Evolutionary conservation across 2,797 vertebrate genomes (phyloP).

Genomic region (Leucoraja ocellata): DNA sequence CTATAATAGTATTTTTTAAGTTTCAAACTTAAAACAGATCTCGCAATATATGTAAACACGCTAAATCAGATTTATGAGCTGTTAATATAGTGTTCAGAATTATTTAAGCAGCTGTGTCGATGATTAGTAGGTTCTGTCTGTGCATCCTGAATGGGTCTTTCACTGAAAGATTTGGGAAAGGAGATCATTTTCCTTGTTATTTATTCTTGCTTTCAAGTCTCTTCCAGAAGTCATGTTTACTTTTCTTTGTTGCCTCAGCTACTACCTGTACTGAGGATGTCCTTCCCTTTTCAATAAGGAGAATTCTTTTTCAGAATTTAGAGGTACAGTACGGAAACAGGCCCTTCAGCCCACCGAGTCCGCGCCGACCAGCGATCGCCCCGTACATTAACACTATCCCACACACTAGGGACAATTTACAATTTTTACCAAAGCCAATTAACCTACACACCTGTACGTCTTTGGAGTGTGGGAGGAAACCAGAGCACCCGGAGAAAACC

Average conservation of each 20-base stretch:
- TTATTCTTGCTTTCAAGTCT: background rate
- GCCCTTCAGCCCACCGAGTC: too few species aligned
- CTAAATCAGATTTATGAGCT: background rate
- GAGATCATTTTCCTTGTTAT: background rate
- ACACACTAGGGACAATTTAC: too few species aligned
- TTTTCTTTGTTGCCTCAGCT: background rate
- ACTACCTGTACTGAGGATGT: background rate
- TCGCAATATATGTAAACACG: background rate
- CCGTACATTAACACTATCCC: too few species aligned
- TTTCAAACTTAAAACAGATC: background rate
- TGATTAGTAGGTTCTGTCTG: background rate
- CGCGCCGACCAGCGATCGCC: too few species aligned
- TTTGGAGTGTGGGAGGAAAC: too few species aligned
- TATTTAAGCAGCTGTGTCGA: background rate
- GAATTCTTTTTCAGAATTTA: too few species aligned
- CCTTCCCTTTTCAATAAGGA: background rate
- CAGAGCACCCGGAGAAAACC: too few species aligned
- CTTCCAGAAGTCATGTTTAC: background rate
- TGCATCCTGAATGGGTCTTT: background rate
- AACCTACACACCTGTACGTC: too few species aligned
- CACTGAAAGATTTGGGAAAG: background rate
- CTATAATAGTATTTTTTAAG: too few species aligned
- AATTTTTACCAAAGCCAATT: too few species aligned
- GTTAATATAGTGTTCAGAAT: background rate
- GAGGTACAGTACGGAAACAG: too few species aligned